A percentile compares a stretch with the other conserved stretches of the same genome.
phyloP scores from a whole-genome alignment of 2,888 invertebrate genomes.

The Leucozona laternaria region DNA sequence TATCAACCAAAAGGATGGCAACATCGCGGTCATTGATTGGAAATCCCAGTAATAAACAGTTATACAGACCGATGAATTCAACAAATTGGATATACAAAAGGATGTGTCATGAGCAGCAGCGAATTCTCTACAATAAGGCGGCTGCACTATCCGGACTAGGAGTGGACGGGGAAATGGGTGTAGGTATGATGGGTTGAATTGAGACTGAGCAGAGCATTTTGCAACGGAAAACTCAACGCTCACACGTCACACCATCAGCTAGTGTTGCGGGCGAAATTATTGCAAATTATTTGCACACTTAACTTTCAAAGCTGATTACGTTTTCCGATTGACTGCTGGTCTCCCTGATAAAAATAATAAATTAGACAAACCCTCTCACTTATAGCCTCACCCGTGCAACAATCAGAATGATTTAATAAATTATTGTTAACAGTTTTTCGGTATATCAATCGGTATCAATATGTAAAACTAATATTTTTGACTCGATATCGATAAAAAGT shows the following conservation, averaged over 20 bases:
- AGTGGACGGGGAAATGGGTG: neutral
- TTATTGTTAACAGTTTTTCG: neutral
- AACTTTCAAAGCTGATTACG: constrained; percentile 68
- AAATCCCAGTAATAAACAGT: constrained; percentile 71
- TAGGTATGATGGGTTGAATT: neutral
- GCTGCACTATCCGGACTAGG: neutral
- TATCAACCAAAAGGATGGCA: constrained; percentile 67
- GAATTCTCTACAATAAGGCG: neutral
- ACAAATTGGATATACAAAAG: constrained; percentile 26
- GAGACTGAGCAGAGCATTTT: neutral
- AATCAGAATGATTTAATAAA: constrained; percentile 57
- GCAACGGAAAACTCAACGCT: constrained; percentile 27
- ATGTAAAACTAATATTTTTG: constrained; percentile 19
- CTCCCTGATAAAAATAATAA: constrained; percentile 22
- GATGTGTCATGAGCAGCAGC: constrained; percentile 33
- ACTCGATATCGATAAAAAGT: constrained; percentile 15
- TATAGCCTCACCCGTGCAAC: neutral
- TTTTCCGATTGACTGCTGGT: constrained; percentile 52
- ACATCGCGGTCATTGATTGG: constrained; percentile 75
- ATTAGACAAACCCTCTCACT: neutral
- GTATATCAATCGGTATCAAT: neutral
- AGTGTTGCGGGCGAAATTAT: constrained; percentile 45
- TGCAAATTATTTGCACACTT: constrained; percentile 64
- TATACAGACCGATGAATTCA: constrained; percentile 38
- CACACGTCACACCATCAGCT: constrained; percentile 52